Base-by-base conservation (phyloP, 2,797 vertebrate species). In the Epinephelus coioides region DNA sequence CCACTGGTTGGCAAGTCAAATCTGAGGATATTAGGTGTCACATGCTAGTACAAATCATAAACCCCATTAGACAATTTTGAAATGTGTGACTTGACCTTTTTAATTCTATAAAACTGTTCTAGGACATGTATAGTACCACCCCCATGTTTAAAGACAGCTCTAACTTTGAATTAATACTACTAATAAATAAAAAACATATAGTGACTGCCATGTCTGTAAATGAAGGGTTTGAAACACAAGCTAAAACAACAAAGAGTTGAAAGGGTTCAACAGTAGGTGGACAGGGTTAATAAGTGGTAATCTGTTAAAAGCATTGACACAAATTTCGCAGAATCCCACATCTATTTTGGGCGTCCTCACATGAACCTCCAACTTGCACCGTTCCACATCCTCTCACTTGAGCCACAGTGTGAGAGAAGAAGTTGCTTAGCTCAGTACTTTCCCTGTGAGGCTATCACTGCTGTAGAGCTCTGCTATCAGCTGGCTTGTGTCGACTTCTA, bases 391-490 rank as follows among this genome's bases (percentile, higher is more conserved):
- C 23, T 47, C 64, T 83, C 53, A 63, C 44, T 69, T 3, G 5
- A 77, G 66, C 78, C 65, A 9, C 75, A 30, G 66, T 66, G 80
- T 44, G 56, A 65, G 70, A 61, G 59, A 18, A 78, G 81, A 90
- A 87, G 83, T 86, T 91, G 87, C 87, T 89, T 62, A 87, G 83
- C 87, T 86, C 81, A 83, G 81, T 81, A 46, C 21, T 87, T 90
- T 79, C 46, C 43, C 72, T 47, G 69, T 19, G 78, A 75, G 73
- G 53, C 80, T 72, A 77, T 78, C 60, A 53, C 65, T 75, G 59
- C 70, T 64, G 68, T 30, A 59, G 65, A 83, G 76, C 69, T 75
- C 61, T 86, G 55, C 79, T 81, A 85, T 92, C 88, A 88, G 72
- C 82, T 73, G 78, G 69, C 76, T 87, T 85, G 87, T 82, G 82